phyloP scores from a whole-genome alignment of 2,113 vertebrate genomes.

The Lampris incognitus region DNA sequence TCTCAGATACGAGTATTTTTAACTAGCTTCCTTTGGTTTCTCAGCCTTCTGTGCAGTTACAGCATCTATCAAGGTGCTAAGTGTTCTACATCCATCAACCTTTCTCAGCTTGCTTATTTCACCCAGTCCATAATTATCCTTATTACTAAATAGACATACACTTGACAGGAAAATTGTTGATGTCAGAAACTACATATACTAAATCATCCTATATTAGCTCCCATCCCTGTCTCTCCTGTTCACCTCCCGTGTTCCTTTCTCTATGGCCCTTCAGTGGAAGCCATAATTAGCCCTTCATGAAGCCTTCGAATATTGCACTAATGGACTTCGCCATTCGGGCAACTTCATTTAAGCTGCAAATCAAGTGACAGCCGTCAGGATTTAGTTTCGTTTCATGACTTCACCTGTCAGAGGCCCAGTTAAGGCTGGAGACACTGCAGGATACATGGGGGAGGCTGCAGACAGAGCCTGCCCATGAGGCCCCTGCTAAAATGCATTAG shows the following conservation, averaged over 20 bases:
- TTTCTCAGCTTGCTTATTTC: conserved; percentile 2
- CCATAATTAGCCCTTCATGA: conserved; percentile 80
- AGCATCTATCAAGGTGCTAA: conserved; percentile 5
- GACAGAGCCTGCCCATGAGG: neutral
- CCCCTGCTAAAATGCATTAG: conserved; percentile 5
- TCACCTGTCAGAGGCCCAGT: conserved; percentile 67
- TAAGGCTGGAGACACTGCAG: conserved; percentile 47
- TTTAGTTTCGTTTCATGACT: conserved; percentile 63
- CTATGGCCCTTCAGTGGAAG: conserved; percentile 57
- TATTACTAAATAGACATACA: conserved; percentile 43
- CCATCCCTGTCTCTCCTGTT: conserved; percentile 27
- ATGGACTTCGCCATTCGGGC: conserved; percentile 73
- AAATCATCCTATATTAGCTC: conserved; percentile 58
- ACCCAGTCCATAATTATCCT: conserved; percentile 29
- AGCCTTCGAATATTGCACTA: conserved; percentile 70
- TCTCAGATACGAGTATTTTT: neutral
- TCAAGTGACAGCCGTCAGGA: conserved; percentile 59
- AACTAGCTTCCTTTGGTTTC: neutral
- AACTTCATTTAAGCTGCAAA: conserved; percentile 74
- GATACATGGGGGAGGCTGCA: conserved; percentile 43
- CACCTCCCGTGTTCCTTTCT: conserved; percentile 47
- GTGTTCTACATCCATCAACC: conserved; percentile 2
- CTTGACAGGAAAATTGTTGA: conserved; percentile 59
- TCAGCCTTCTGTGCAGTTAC: neutral
- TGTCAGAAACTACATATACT: conserved; percentile 57